Evolutionary conservation across 2,888 invertebrate species (phyloP).

Genomic region (Melanchra persicariae): DNA sequence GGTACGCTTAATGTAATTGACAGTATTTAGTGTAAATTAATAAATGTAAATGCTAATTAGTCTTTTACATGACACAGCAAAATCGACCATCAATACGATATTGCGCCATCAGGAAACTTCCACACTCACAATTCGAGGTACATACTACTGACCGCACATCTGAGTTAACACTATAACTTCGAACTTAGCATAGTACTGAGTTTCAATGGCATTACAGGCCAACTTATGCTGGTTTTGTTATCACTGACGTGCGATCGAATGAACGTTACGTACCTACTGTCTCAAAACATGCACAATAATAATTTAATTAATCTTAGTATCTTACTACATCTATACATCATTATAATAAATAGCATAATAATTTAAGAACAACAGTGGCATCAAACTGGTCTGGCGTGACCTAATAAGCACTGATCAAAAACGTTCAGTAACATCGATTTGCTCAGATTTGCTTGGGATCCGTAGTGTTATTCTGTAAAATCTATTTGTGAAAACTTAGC

Average conservation of each 20-base stretch:
- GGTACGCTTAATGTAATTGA: neutral
- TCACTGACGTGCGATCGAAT: neutral
- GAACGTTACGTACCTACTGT: neutral
- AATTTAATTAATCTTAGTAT: conserved; percentile 9
- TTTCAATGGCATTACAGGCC: neutral
- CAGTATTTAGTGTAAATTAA: neutral
- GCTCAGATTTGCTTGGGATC: neutral
- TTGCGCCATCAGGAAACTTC: neutral
- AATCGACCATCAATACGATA: neutral
- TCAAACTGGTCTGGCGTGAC: neutral
- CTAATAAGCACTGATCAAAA: neutral
- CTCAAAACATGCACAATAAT: neutral
- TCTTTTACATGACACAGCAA: neutral
- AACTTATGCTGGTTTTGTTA: neutral
- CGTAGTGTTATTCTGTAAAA: no score
- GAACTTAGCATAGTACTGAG: neutral
- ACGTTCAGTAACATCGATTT: neutral
- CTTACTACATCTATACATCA: neutral
- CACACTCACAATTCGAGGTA: neutral
- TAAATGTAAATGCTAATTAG: conserved; percentile 2
- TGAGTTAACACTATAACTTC: neutral
- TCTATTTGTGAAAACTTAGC: no score
- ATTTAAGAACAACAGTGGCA: neutral
- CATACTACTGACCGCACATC: neutral
- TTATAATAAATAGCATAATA: conserved; percentile 1